A percentile compares a stretch with the other conserved stretches of the same genome.
Conservation (phyloP, 2,113 vertebrate genomes). For the Nerophis ophidion region DNA sequence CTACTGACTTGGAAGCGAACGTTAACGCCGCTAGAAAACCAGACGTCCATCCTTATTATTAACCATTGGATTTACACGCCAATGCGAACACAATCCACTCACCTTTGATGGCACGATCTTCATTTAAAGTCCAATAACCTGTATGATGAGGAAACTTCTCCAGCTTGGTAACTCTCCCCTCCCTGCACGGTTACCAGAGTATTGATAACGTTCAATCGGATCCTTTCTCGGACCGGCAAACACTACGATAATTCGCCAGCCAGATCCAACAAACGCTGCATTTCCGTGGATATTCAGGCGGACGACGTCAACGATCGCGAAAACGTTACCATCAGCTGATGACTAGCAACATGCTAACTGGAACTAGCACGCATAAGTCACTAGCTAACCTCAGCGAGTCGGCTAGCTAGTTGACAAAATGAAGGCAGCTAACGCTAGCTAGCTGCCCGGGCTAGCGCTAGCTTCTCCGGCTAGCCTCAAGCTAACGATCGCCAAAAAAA, state of each 20-base stretch:
- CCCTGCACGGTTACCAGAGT: conserved; percentile 66
- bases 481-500: conserved; percentile 62
- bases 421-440: conserved; percentile 63
- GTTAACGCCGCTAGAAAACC: conserved; percentile 42
- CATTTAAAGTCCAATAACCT: conserved; percentile 79
- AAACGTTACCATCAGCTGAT: conserved; percentile 55
- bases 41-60: conserved; percentile 50
- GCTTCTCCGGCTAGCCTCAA: conserved; percentile 58
- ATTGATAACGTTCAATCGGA: conserved; percentile 55
- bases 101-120: conserved; percentile 80
- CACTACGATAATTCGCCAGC: conserved; percentile 46
- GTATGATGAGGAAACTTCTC: conserved; percentile 75
- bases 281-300: conserved; percentile 16
- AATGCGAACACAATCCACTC: conserved; percentile 33
- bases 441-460: conserved; percentile 30
- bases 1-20: conserved; percentile 46
- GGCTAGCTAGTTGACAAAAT: conserved; percentile 63
- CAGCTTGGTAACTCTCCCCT: conserved; percentile 72
- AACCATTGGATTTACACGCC: conserved; percentile 31
- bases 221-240: conserved; percentile 49
- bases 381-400: conserved; percentile 61
- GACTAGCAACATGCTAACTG: conserved; percentile 63
- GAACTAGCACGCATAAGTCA: conserved; percentile 61
- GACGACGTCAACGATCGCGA: conserved; percentile 29
- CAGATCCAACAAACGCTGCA: conserved; percentile 33